phyloP scores from a whole-genome alignment of 1,140 invertebrate species.

The Eueides isabella region DNA sequence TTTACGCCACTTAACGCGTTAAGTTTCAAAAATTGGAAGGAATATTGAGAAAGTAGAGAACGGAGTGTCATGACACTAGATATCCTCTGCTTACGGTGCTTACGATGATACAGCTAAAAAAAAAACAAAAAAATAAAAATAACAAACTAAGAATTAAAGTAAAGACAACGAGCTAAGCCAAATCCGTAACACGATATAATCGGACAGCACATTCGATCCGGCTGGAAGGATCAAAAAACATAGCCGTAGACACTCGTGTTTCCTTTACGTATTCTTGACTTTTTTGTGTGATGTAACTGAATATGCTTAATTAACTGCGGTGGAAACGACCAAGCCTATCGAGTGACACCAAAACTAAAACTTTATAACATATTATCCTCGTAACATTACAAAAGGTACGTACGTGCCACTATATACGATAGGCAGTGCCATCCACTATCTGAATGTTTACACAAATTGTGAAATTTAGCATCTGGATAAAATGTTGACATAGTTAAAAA shows the following conservation, averaged over 20 bases:
- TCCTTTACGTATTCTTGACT: conserved; percentile 27
- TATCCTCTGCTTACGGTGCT: too few relatives aligned
- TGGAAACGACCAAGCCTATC: conserved; percentile 18
- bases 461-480: conserved; percentile 8
- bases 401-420: background rate
- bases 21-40: too few relatives aligned
- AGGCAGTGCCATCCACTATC: background rate
- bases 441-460: background rate
- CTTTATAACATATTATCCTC: background rate
- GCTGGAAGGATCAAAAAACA: conserved; percentile 52
- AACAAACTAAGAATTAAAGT: background rate
- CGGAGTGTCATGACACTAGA: too few relatives aligned
- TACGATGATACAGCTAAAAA: too few relatives aligned
- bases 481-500: conserved; percentile 27
- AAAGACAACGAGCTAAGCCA: conserved; percentile 14
- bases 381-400: background rate
- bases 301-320: conserved; percentile 25
- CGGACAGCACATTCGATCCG: conserved; percentile 47
- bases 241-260: conserved; percentile 41
- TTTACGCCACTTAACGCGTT: too few relatives aligned
- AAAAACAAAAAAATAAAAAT: background rate
- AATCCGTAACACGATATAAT: conserved; percentile 53
- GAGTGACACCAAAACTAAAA: conserved; percentile 1
- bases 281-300: conserved; percentile 24
- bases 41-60: too few relatives aligned